Base-by-base conservation (phyloP, 2,888 invertebrate genomes). In the Euzophera pinguis region DNA sequence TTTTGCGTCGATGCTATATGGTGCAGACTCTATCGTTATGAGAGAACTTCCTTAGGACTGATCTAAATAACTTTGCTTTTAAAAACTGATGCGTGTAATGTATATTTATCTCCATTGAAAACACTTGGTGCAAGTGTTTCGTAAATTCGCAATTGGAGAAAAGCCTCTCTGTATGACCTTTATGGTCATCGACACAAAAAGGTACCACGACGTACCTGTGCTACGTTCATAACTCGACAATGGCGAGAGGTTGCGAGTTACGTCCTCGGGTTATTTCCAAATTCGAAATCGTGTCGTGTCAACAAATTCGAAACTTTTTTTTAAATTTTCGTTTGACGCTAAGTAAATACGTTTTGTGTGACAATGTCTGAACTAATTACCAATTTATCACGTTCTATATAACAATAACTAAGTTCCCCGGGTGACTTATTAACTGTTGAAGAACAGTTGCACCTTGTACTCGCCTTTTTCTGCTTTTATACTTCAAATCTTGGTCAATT, bases 161-260 rank as follows among this genome's bases (percentile, higher is more conserved):
- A n/a, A n/a, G n/a, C n/a, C n/a, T n/a, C n/a, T n/a, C n/a, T 22
- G 5, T 22, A 22, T 5, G 1, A 9, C n/a, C 1, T 2, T 4
- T 17, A 16, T 8, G 4, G 14, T 8, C 32, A 45, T 16, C 32
- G 45, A 45, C 16, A 14, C 32, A 32, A 14, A n/a, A 32, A 45
- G 37, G 48, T 17, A 53, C 55, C 52, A 51, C 50, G 39, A 39
- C 39, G 16, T 39, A 39, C 3, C 10, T 32, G 32, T 39, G 17
- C 39, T n/a, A 39, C 10, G 17, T 39, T 16, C 14, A 14, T 39
- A 16, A 12, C 39, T 39, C 45, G 16, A 32, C 45, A 13, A 52
- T 51, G 59, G 63, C 64, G 67, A 67, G 65, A 65, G 63, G 57
- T 60, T 55, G 58, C 62, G 53, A 61, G 27, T 59, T 56, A 55